phyloP scores from a whole-genome alignment of 2,888 invertebrate species.

The Aporophyla nigra region DNA sequence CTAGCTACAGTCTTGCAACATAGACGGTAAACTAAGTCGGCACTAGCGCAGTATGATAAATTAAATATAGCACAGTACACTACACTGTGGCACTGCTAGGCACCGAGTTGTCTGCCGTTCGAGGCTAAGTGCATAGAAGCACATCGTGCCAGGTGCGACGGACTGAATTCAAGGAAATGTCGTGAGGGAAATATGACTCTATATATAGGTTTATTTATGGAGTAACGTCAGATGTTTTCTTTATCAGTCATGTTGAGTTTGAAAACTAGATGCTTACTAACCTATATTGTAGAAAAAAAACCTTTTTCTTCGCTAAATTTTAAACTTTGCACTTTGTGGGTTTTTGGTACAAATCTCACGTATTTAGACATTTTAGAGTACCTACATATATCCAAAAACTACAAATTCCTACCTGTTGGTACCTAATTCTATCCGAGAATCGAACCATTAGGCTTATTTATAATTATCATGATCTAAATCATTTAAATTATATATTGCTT shows the following conservation, averaged over 20 bases:
- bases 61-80: neutral
- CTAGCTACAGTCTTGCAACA: slow-evolving; percentile 11
- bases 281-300: no score
- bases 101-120: slow-evolving; percentile 37
- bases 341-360: neutral
- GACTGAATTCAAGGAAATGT: slow-evolving; percentile 11
- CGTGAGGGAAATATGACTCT: slow-evolving; percentile 16
- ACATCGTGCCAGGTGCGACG: slow-evolving; percentile 36
- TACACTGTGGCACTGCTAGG: neutral
- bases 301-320: no score
- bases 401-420: no score
- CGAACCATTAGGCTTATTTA: neutral
- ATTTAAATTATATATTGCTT: neutral
- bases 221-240: neutral
- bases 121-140: neutral
- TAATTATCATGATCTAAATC: no score
- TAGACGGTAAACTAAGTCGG: neutral
- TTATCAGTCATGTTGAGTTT: neutral
- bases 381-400: neutral
- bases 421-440: neutral
- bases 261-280: no score
- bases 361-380: neutral
- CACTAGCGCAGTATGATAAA: neutral
- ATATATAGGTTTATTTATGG: neutral
- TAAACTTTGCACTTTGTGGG: neutral